These are phyloP conservation scores for Drosophila prolongata DNA, from an alignment of 2,888 invertebrate genomes.

Conservation along the genomic window DNA sequence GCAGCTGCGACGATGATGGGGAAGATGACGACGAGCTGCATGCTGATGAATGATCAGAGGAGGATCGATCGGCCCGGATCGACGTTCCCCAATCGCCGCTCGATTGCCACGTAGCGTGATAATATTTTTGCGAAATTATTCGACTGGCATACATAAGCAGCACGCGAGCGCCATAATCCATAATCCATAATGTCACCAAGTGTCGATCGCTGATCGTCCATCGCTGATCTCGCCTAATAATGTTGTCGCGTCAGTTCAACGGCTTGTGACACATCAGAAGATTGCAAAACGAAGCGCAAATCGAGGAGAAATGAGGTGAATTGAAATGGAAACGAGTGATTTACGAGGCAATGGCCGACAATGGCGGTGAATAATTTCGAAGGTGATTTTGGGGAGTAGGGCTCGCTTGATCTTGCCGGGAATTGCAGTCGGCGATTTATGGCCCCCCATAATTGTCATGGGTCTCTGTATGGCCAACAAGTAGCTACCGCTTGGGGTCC, in stretches of 20 bases:
- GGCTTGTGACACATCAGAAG: conserved; percentile 73
- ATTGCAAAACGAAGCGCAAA: conserved; percentile 13
- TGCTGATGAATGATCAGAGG: conserved; percentile 63
- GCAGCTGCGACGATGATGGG: conserved; percentile 25
- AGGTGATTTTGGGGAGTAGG: conserved; percentile 11
- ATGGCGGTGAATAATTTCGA: conserved; percentile 65
- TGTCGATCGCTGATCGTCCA: conserved; percentile 69
- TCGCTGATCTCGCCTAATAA: conserved; percentile 74
- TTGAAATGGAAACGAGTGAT: conserved; percentile 53
- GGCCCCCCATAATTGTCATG: conserved; percentile 82
- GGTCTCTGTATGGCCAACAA: conserved; percentile 73
- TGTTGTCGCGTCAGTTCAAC: conserved; percentile 77
- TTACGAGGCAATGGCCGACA: conserved; percentile 67
- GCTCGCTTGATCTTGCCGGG: conserved; percentile 68
- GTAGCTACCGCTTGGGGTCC: conserved; percentile 45
- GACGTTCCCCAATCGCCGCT: conserved; percentile 1
- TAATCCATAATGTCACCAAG: conserved; percentile 76
- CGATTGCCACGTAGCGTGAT: conserved; percentile 57
- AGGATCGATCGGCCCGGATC: conserved; percentile 35
- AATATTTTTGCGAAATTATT: conserved; percentile 58
- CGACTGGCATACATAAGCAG: conserved; percentile 74
- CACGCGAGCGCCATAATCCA: conserved; percentile 78
- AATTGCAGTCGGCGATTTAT: conserved; percentile 68
- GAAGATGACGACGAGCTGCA: conserved; percentile 57
- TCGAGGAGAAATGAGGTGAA: conserved; percentile 17